Base-by-base conservation (phyloP, 2,888 invertebrate species). In the Acleris emargana region DNA sequence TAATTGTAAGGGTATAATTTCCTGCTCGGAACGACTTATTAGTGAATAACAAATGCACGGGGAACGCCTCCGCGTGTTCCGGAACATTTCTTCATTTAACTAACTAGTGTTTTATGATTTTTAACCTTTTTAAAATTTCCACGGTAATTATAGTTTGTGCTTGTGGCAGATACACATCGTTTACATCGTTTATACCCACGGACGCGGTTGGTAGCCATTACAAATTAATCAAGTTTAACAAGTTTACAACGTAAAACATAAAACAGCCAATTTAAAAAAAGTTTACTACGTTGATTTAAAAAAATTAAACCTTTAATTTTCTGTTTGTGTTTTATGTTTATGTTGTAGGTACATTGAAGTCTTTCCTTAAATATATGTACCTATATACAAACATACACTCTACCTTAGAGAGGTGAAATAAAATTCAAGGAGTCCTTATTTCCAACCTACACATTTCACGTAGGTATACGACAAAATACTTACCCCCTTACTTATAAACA, bases 21-120 rank as follows among this genome's bases (percentile, higher is more conserved):
- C 79, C 82, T 81, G 79, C 80, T 86, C 87, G 82, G 86, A 91
- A 88, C 89, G 91, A 91, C 88, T 87, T 88, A 91, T 91, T 91
- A 91, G 88, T 87, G 78, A 82, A 89, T 91, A 86, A 91, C 83
- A 80, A 90, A 91, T 91, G 91, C 84, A 91, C 86, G 88, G 82
- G 86, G 20, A 69, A 79, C 91, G 90, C 91, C 91, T 83, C 76
- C 72, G 79, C 82, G 83, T 82, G 84, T 85, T 83, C 78, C 80
- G 77, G 74, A 78, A 83, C 83, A 81, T 88, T 88, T 87, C 84
- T 89, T 87, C 87, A 84, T 91, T 91, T 89, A 87, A 86, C 84
- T 73, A 77, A 75, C 71, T 73, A 79, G 72, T 75, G 77, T 79
- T 82, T 77, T 77, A 69, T 71, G 72, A 80, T 79, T 71, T 77